Base-by-base conservation (phyloP, 2,888 invertebrate genomes). In the Agrilus mali region DNA sequence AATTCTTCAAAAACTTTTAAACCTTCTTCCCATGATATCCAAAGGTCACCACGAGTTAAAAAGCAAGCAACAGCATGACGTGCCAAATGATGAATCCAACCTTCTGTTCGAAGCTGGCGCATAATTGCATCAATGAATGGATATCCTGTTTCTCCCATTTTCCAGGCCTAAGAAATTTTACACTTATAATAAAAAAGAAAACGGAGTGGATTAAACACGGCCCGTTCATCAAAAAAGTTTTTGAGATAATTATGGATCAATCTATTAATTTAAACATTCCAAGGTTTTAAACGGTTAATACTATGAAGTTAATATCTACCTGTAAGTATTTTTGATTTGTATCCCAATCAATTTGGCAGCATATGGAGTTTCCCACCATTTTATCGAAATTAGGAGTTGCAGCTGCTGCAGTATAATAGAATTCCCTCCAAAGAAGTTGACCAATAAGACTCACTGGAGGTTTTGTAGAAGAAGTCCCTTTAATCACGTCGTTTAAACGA, bases 81-180 rank as follows among this genome's bases (percentile, higher is more conserved):
- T 3, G 88, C 86, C 54, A 90, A 66, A 63, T 89, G 88, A 64
- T 90, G 90, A 44, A 90, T 86, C 90, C 90, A 90, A 0, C 90
- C 90, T 64, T 89, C 89, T 55, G 85, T 81, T 42, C 85, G 67
- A 43, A 92, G 66, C 62, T 92, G 90, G 1, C 78, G 80, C 88
- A 90, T 88, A 57, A 90, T 86, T 15, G 89, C 88, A 65, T 92
- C 90, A 55, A 90, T 89, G 88, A 88, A 90, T 0, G 90, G 89
- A 63, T 78, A 90, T 6, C 90, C 90, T 7, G 82, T 83, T 61
- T 79, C 77, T 12, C 78, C 81, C 68, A 79, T 85, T 12, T 86
- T 86, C 89, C 89, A 90, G 13, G 86, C 87, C 53, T 86, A 83
- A 31, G 77, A 73, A 27, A 27, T 20, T 20, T 20, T 20, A 20